Evolutionary conservation across 2,113 vertebrate species (phyloP), one percentile per base, ranked within the genome.

Genomic region (Nothocercus julius): DNA sequence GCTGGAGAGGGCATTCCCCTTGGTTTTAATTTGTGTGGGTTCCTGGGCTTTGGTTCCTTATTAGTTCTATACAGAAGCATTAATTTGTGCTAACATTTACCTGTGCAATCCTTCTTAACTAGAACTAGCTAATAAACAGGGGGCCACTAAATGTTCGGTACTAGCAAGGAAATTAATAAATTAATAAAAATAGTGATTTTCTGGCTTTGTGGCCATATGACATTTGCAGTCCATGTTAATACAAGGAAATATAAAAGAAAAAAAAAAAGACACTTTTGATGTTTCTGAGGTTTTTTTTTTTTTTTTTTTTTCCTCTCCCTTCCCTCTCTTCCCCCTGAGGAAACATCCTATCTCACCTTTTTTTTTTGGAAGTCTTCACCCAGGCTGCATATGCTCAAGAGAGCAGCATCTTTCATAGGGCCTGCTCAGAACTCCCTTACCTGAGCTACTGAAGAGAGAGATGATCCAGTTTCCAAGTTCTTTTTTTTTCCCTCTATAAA

Each of bases 401-500:
- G 78, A 86, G 13, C 66, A 51, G 4, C n/a, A 27, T 66, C 87
- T 44, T 40, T 82, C 21, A 2, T 8, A 68, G 64, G 32, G 56
- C 30, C 45, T 86, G 14, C 76, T 95, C 1, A 92, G 82, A 47
- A 90, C 51, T 89, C 45, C 36, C 36, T 63, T 63, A 7, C 19
- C 59, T 51, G 51, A 84, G 61, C 81, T 56, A 12, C 30, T 58
- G 54, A 58, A 58, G 61, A 78, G 30, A 70, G 64, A 85, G 59
- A 54, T 86, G 80, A 94, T 88, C 73, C 42, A 78, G 64, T 86
- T 95, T 42, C 73, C 77, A 90, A 54, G 32, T 89, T 88, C 64
- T 85, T 82, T 45, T 82, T 83, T 54, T 44, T 44, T 7, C 44
- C 49, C 58, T 89, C 69, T 90, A 22, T 86, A 90, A 90, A 81